These are phyloP conservation scores for Coccyzus lansbergi DNA, from an alignment of 2,797 vertebrate species.

Conservation along the genomic window DNA sequence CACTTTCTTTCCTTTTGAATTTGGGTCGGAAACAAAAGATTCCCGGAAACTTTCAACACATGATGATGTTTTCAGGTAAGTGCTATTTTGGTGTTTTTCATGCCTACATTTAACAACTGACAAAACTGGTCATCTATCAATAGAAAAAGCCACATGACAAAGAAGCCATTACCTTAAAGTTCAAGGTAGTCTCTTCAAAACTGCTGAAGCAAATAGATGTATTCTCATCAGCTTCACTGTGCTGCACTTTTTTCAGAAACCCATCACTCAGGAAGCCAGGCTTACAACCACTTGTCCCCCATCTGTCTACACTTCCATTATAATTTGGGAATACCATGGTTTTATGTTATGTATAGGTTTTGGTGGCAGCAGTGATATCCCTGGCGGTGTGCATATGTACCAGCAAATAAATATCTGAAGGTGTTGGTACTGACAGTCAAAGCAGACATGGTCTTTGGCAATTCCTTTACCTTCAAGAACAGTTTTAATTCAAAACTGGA, in stretches of 20 bases:
- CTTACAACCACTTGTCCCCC: not conserved
- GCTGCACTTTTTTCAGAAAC: not conserved
- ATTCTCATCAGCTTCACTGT: not conserved
- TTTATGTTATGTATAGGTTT: not conserved
- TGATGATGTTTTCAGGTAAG: constrained; percentile 90
- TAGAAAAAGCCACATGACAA: not conserved
- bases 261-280: not conserved
- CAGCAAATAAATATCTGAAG: not conserved
- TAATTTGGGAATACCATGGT: not conserved
- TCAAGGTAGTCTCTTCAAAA: not conserved
- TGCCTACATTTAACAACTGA: not conserved
- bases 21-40: constrained; percentile 83
- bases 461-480: not conserved
- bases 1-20: constrained; percentile 86
- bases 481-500: not conserved
- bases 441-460: not conserved
- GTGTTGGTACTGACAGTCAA: not conserved
- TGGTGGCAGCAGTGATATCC: not conserved
- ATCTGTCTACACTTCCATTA: not conserved
- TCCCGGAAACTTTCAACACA: constrained; percentile 83
- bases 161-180: not conserved
- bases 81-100: not conserved
- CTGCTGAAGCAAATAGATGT: not conserved
- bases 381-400: not conserved
- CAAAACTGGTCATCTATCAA: not conserved